phyloP scores from a whole-genome alignment of 2,888 invertebrate species.

The Xestia xanthographa region DNA sequence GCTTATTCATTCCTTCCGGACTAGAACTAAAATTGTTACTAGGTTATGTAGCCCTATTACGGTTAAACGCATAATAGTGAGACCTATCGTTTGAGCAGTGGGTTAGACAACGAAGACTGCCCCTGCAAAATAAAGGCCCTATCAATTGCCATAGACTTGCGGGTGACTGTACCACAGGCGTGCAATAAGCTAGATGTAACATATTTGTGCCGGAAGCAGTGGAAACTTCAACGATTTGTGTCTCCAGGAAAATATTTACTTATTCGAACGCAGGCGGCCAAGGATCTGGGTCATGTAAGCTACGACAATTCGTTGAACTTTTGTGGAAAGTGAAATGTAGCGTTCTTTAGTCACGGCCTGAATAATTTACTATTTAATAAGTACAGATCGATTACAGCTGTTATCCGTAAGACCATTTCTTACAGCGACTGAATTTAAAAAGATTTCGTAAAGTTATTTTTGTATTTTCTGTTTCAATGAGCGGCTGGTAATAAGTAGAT shows the following conservation, averaged over 20 bases:
- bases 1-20: not conserved
- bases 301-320: slow-evolving; percentile 60
- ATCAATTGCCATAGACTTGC: not conserved
- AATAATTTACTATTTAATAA: slow-evolving; percentile 67
- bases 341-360: slow-evolving; percentile 66
- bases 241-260: slow-evolving; percentile 51
- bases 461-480: slow-evolving; percentile 51
- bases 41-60: not conserved
- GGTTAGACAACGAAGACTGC: not conserved
- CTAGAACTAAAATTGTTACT: not conserved
- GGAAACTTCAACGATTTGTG: slow-evolving; percentile 53
- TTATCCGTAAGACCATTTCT: slow-evolving; percentile 56
- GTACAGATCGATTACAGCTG: slow-evolving; percentile 66
- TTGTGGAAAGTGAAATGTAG: slow-evolving; percentile 65
- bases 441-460: slow-evolving; percentile 37
- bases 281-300: slow-evolving; percentile 63
- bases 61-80: not conserved
- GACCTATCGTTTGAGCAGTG: not conserved
- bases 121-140: slow-evolving; percentile 1
- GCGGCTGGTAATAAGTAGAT: slow-evolving; percentile 37
- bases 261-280: slow-evolving; percentile 48
- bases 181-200: slow-evolving; percentile 50
- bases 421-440: slow-evolving; percentile 35
- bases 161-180: slow-evolving; percentile 13
- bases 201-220: slow-evolving; percentile 53